These are phyloP conservation scores for Turritopsis rubra DNA, from an alignment of 30 jellyfish, hydroid and myxozoan species.

Conservation along the genomic window DNA sequence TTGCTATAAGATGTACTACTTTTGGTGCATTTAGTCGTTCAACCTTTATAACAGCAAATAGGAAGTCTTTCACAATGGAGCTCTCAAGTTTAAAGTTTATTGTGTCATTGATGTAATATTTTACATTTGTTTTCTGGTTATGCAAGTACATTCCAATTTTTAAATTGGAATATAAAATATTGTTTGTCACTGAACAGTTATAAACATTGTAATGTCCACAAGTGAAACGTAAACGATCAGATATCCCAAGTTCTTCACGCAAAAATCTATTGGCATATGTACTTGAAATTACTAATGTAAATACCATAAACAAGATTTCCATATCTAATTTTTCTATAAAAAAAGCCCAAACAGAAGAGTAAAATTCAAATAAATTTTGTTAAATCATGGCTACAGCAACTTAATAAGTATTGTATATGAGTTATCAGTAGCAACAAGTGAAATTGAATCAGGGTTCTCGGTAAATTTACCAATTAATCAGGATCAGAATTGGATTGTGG, in stretches of 20 bases:
- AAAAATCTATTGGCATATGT: conserved; percentile 7
- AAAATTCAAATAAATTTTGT: no score
- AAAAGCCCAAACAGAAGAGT: no score
- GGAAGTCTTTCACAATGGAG: conserved; percentile 26
- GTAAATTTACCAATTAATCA: no score
- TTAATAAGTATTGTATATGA: no score
- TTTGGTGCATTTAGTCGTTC: background rate
- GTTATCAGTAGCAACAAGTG: no score
- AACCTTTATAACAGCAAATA: conserved; percentile 20
- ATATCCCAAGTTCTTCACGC: conserved; percentile 35
- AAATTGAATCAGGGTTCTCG: no score
- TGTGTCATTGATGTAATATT: conserved; percentile 29
- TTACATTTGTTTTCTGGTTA: background rate
- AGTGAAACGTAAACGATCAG: conserved; percentile 34
- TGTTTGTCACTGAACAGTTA: conserved; percentile 23
- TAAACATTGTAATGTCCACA: conserved; percentile 27
- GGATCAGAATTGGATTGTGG: no score
- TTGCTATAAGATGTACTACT: conserved; percentile 14
- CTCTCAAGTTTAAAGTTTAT: conserved; percentile 3
- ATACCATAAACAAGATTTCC: background rate
- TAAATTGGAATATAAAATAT: conserved; percentile 13
- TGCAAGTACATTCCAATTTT: conserved; percentile 31
- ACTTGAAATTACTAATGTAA: background rate
- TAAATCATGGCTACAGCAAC: no score
- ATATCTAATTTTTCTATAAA: background rate